These are phyloP conservation scores for Eulithis testata DNA, from an alignment of 2,888 invertebrate genomes.

Conservation along the genomic window DNA sequence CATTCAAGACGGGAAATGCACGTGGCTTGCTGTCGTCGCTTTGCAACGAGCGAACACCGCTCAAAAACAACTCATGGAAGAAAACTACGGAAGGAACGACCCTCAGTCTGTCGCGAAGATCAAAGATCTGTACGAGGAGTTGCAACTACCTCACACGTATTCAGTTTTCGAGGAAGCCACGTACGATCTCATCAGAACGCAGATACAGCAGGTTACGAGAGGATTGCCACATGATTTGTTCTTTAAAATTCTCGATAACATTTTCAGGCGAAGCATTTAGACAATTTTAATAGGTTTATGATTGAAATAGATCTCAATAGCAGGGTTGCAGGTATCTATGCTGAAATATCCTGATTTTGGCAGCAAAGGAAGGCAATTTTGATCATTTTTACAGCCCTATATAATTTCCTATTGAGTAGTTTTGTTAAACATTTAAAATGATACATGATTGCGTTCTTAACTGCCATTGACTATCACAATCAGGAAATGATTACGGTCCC, in stretches of 20 bases:
- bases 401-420: too few species aligned
- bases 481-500: too few species aligned
- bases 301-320: conserved; percentile 40
- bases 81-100: conserved; percentile 90
- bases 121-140: conserved; percentile 90
- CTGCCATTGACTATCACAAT: too few species aligned
- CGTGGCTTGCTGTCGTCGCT: conserved; percentile 96
- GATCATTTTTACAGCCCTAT: not conserved
- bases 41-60: conserved; percentile 89
- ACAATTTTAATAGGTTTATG: conserved; percentile 16
- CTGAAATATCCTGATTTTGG: conserved; percentile 7
- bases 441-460: too few species aligned
- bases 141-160: conserved; percentile 90
- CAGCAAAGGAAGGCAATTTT: not conserved
- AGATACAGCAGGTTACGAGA: conserved; percentile 93
- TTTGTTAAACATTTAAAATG: too few species aligned
- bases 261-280: conserved; percentile 89
- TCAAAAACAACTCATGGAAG: conserved; percentile 89
- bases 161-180: conserved; percentile 93
- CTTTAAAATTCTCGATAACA: conserved; percentile 91
- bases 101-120: conserved; percentile 87
- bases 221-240: conserved; percentile 93
- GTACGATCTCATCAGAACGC: conserved; percentile 91
- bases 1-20: conserved; percentile 97
- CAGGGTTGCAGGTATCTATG: conserved; percentile 39